Conservation (phyloP, 2,113 vertebrate genomes). For the Shinisaurus crocodilurus region DNA sequence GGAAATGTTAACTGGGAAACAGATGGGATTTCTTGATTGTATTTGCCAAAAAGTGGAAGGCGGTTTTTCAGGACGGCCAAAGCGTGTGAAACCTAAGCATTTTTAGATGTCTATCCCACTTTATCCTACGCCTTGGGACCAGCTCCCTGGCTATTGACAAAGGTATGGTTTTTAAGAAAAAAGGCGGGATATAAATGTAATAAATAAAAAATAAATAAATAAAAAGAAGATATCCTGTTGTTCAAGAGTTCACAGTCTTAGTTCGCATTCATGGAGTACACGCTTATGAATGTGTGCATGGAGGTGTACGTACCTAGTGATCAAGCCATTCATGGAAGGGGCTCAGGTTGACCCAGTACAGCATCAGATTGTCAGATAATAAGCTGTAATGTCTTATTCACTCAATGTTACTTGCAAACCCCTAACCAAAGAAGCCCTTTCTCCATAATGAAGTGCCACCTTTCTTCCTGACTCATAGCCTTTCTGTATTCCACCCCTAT, state of each 20-base stretch:
- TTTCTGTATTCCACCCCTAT: neutral
- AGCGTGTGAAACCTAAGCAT: neutral
- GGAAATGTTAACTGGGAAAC: constrained; percentile 46
- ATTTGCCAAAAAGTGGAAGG: constrained; percentile 40
- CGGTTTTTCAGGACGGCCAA: neutral
- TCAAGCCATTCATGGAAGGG: neutral
- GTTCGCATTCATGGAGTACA: neutral
- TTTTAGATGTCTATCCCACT: neutral
- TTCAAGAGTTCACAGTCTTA: neutral
- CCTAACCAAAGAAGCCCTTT: neutral
- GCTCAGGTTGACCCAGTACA: neutral
- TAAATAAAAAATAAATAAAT: too few species aligned
- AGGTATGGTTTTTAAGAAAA: neutral
- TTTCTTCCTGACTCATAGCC: neutral
- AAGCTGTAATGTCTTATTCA: neutral
- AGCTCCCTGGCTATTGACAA: neutral
- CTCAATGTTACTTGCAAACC: neutral
- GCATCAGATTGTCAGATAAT: neutral
- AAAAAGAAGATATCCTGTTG: neutral
- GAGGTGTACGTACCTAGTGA: neutral
- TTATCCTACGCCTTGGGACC: neutral
- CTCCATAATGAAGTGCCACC: neutral
- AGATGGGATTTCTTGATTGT: constrained; percentile 58
- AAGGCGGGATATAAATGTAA: too few species aligned
- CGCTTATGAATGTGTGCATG: neutral